phyloP scores from a whole-genome alignment of 2,888 invertebrate genomes.

The Parochlus steinenii region DNA sequence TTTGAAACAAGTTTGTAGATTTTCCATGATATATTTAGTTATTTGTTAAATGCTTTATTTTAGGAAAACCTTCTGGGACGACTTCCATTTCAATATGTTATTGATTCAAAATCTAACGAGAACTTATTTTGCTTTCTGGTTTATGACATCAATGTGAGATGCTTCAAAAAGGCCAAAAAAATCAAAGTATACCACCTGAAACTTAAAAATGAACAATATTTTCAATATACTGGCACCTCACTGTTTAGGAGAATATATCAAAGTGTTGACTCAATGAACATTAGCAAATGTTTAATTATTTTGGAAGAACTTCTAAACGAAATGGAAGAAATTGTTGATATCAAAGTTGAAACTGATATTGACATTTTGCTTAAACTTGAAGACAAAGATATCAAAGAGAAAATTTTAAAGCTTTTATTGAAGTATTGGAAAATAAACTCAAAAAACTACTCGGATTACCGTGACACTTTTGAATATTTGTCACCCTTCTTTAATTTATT shows the following conservation, averaged over 20 bases:
- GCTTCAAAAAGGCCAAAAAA: not conserved
- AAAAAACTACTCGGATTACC: constrained; percentile 5
- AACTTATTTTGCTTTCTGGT: constrained; percentile 8
- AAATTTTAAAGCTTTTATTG: not conserved
- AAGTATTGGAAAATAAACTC: constrained; percentile 9
- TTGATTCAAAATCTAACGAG: constrained; percentile 9
- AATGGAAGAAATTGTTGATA: constrained; percentile 8
- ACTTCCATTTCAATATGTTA: constrained; percentile 7
- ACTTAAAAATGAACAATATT: constrained; percentile 6
- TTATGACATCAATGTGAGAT: constrained; percentile 5
- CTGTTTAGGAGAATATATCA: constrained; percentile 8
- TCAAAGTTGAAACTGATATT: constrained; percentile 1
- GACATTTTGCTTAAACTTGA: constrained; percentile 1
- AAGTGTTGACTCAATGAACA: not conserved
- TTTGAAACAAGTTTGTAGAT: too few species aligned
- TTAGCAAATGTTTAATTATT: not conserved
- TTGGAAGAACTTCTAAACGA: constrained; percentile 6
- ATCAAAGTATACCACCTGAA: constrained; percentile 4
- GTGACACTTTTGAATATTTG: constrained; percentile 2
- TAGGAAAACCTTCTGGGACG: too few species aligned
- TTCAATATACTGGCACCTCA: not conserved
- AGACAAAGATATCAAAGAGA: not conserved
- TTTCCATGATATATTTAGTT: too few species aligned
- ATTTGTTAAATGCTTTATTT: too few species aligned
- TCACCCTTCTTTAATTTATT: constrained; percentile 8